Percentiles rank a stretch among this genome's conserved stretches.
These are phyloP conservation scores for Microctonus brassicae DNA, from an alignment of 2,888 invertebrate genomes.

Conservation along the genomic window DNA sequence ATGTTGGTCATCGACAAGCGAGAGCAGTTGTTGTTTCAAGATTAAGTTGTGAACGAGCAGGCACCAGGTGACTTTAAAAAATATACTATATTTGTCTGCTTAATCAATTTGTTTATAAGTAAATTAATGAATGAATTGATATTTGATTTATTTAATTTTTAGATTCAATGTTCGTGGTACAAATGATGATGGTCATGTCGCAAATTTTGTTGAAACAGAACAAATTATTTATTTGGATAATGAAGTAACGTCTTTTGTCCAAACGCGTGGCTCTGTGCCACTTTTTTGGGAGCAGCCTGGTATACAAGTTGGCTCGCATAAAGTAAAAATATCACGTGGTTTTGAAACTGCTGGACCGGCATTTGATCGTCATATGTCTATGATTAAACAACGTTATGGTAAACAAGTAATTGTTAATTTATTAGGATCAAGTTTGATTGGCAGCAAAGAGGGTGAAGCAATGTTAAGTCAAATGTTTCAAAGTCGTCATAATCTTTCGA, in stretches of 20 bases:
- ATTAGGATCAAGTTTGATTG: conserved; percentile 89
- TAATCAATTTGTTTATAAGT: too few species aligned
- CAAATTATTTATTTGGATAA: conserved; percentile 95
- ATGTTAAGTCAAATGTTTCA: conserved; percentile 94
- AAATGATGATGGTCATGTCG: conserved; percentile 99
- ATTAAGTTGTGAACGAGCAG: conserved; percentile 97
- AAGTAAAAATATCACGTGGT: conserved; percentile 96
- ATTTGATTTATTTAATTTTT: too few species aligned
- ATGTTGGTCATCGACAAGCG: conserved; percentile 95
- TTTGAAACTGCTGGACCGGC: conserved; percentile 95
- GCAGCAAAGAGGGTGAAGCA: conserved; percentile 97
- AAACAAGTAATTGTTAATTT: conserved; percentile 93
- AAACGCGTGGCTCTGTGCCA: conserved; percentile 96
- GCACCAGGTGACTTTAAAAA: conserved; percentile 78
- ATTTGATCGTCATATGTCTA: conserved; percentile 90
- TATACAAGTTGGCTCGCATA: conserved; percentile 98
- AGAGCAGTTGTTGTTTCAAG: conserved; percentile 95
- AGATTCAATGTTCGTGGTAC: conserved; percentile 98
- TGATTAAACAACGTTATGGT: conserved; percentile 91
- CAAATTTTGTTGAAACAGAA: conserved; percentile 99
- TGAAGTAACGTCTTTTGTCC: conserved; percentile 89
- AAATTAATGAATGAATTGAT: too few species aligned
- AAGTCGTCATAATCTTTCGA: conserved; percentile 85
- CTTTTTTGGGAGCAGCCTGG: conserved; percentile 99
- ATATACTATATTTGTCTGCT: not conserved